Evolutionary conservation across 2,113 vertebrate genomes (phyloP).

Genomic region (Hippoglossus stenolepis): DNA sequence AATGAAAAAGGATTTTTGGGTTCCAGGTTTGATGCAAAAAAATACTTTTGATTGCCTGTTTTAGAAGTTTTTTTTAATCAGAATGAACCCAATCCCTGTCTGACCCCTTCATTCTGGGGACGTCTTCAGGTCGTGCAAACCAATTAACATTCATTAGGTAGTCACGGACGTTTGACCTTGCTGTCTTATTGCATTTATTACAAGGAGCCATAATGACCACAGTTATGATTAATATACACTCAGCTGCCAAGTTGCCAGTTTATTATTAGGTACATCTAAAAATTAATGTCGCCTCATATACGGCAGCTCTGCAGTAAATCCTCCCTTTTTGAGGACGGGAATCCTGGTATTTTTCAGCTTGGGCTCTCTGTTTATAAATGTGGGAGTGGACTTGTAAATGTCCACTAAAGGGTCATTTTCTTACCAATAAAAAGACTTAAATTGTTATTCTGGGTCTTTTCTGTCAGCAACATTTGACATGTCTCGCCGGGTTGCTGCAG

Average conservation of each 20-base stretch:
- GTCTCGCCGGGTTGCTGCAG: no score
- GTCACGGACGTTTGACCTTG: constrained; percentile 5
- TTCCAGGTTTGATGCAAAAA: neutral
- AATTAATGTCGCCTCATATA: neutral
- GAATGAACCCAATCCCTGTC: neutral
- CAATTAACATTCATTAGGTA: constrained; percentile 18
- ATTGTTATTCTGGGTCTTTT: no score
- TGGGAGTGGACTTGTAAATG: no score
- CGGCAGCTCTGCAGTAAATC: neutral
- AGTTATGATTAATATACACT: constrained; percentile 6
- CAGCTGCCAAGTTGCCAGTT: neutral
- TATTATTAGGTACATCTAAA: constrained; percentile 2
- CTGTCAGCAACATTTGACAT: no score
- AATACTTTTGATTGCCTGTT: neutral
- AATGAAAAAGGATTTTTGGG: neutral
- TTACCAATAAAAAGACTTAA: no score
- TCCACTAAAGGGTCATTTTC: no score
- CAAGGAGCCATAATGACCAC: neutral
- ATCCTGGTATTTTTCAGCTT: no score
- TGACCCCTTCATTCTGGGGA: neutral
- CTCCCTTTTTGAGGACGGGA: neutral
- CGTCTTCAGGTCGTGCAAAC: neutral
- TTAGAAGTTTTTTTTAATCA: neutral
- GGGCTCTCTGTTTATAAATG: no score
- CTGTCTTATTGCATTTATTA: constrained; percentile 4